Evolutionary conservation across 2,113 vertebrate genomes (phyloP), one percentile per base, ranked within the genome.

Genomic region (Datnioides undecimradiatus): DNA sequence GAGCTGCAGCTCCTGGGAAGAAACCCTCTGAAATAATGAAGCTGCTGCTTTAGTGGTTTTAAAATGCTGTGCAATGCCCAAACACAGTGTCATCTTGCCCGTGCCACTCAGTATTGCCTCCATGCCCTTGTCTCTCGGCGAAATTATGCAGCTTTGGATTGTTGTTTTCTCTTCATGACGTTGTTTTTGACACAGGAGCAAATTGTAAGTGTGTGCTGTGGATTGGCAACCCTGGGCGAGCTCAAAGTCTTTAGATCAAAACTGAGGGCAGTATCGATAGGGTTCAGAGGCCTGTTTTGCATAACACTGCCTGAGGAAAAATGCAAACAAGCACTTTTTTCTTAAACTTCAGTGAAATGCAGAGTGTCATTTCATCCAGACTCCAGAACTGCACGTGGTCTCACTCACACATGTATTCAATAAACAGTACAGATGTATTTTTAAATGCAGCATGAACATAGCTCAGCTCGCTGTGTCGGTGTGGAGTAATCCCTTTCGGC

Each of bases 221-320:
- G 77, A 90, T 84, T 88, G 91, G 84, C 88, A 88, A 88, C 80
- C 63, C 55, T 49, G 76, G 59, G 77, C 57, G 40, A 86, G 73
- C 78, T 80, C 78, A 64, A 68, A 80, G 84, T 79, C 80, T 83
- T 74, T 69, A 43, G 87, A 83, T 90, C 66, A 71, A 66, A 84
- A 78, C 73, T 23, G 73, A 84, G 88, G 82, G 73, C 86, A 91
- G 73, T 41, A 87, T 88, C 67, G 79, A 86, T 74, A 65, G 84
- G 68, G 81, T 88, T 92, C 86, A 91, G 70, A 86, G 80, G 40
- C 73, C 25, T 79, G 75, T 84, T 92, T 92, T 90, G 90, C 86
- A 91, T 93, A 91, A 86, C 34, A 76, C 79, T 21, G 79, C 86
- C 85, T 33, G 64, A 84, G 86, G 90, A 88, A 85, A 90, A 88